These are phyloP conservation scores for Centropus unirufus DNA, from an alignment of 2,113 vertebrate genomes.

Conservation along the genomic window DNA sequence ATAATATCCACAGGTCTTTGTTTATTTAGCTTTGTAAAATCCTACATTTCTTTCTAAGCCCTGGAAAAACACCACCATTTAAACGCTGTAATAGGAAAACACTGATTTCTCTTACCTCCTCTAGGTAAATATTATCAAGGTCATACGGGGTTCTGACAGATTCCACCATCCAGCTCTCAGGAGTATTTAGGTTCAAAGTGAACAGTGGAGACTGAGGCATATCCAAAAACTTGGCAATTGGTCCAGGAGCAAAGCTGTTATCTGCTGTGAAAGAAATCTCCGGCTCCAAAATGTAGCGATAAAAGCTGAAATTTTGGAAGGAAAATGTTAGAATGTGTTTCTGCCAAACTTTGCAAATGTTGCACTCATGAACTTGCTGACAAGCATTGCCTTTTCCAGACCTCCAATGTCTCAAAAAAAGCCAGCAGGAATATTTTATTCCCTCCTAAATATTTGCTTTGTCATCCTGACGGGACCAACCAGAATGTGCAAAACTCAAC, in stretches of 20 bases:
- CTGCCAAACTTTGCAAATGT: background rate
- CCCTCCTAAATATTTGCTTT: too few relatives aligned
- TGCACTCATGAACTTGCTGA: background rate
- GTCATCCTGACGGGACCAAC: background rate
- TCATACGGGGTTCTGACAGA: conserved; percentile 94
- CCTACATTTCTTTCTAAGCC: background rate
- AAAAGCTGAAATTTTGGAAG: conserved; percentile 84
- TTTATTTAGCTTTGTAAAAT: background rate
- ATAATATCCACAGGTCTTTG: background rate
- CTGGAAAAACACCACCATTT: background rate
- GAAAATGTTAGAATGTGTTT: background rate
- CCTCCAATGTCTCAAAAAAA: background rate
- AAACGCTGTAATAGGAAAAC: background rate
- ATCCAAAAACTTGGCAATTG: conserved; percentile 94
- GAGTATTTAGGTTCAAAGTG: conserved; percentile 94
- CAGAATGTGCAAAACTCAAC: background rate
- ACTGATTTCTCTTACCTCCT: conserved; percentile 83
- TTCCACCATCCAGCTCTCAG: conserved; percentile 98
- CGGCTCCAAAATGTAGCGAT: conserved; percentile 93
- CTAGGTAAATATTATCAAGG: conserved; percentile 96
- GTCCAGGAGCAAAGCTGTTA: conserved; percentile 85
- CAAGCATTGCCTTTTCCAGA: background rate
- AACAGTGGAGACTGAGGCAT: conserved; percentile 97
- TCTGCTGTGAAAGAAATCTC: conserved; percentile 89
- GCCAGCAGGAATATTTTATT: background rate